phyloP scores from a whole-genome alignment of 2,797 vertebrate genomes.

The Cephalopachus bancanus region DNA sequence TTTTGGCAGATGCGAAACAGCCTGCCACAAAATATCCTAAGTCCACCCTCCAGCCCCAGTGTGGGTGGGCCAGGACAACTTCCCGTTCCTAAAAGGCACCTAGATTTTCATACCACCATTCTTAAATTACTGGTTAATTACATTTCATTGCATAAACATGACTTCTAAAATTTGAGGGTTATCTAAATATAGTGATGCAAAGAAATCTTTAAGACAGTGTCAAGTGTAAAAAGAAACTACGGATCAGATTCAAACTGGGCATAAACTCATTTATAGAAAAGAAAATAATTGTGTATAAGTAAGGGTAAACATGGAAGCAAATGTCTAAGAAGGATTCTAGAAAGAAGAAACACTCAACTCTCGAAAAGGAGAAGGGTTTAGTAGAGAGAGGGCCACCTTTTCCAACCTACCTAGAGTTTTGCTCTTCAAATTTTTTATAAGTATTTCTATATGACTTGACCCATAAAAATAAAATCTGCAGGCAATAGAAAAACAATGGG shows the following conservation, averaged over 20 bases:
- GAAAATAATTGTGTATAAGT: neutral
- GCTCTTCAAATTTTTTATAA: neutral
- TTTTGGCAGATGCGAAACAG: slow-evolving; percentile 21
- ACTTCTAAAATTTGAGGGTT: neutral
- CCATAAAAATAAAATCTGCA: slow-evolving; percentile 38
- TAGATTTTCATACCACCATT: neutral
- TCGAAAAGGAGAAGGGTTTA: neutral
- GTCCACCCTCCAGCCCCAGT: accelerated
- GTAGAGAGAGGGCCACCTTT: neutral
- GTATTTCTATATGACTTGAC: neutral
- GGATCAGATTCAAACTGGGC: neutral
- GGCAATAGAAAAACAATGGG: neutral
- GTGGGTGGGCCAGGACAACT: neutral
- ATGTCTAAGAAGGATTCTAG: neutral
- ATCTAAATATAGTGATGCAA: neutral
- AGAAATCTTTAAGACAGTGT: neutral
- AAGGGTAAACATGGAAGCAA: neutral
- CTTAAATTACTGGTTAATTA: neutral
- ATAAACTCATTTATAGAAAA: neutral
- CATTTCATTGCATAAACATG: neutral
- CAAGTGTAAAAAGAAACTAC: neutral
- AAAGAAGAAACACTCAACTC: neutral
- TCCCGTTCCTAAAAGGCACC: neutral
- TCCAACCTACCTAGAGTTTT: neutral
- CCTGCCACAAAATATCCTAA: neutral